Evolutionary conservation across 2,113 vertebrate genomes (phyloP).

Genomic region (Cyanistes caeruleus): DNA sequence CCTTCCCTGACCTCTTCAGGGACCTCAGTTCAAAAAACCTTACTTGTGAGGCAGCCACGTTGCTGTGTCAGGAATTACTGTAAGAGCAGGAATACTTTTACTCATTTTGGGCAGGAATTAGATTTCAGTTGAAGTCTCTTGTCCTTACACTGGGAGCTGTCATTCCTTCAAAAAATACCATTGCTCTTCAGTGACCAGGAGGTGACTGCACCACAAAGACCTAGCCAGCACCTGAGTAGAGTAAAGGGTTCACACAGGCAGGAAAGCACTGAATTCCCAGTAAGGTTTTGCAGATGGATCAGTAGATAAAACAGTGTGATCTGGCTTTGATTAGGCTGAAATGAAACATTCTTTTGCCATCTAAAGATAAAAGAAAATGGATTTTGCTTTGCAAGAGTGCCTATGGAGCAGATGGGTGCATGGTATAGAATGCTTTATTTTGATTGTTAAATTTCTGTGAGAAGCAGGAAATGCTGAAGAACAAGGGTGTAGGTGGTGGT

Average conservation of each 20-base stretch:
- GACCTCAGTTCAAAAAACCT: background rate
- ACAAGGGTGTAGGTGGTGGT: slow-evolving; percentile 23
- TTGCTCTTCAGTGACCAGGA: background rate
- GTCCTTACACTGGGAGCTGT: background rate
- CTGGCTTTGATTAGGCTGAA: slow-evolving; percentile 27
- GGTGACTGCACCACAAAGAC: background rate
- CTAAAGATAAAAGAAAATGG: background rate
- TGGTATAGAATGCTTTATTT: background rate
- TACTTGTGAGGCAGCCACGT: background rate
- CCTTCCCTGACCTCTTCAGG: background rate
- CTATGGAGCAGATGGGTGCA: slow-evolving; percentile 33
- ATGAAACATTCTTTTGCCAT: background rate
- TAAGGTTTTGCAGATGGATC: slow-evolving; percentile 11
- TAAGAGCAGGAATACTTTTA: background rate
- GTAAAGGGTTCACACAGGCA: background rate
- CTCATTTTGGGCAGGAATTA: background rate
- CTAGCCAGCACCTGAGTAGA: background rate
- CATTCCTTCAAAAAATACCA: background rate
- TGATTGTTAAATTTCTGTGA: slow-evolving; percentile 10
- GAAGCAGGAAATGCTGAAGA: background rate
- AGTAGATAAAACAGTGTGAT: background rate
- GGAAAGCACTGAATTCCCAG: background rate
- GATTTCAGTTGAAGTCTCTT: background rate
- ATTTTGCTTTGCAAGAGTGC: background rate
- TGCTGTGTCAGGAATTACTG: background rate